Evolutionary conservation across 2,888 invertebrate genomes (phyloP).

Genomic region (Hydriomena furcata): DNA sequence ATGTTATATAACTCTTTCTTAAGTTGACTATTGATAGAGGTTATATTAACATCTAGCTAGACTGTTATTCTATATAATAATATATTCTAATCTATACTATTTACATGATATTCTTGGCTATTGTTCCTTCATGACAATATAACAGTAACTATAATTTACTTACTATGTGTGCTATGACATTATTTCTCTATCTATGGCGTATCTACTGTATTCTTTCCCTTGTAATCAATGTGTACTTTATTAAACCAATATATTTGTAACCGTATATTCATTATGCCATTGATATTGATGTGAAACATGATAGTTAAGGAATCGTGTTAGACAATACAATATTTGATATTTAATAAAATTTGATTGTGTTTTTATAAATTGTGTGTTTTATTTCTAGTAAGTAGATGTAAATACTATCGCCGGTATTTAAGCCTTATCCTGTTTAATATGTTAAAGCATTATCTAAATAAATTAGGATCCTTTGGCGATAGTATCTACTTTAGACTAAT

Average conservation of each 20-base stretch:
- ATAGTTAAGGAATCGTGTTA: constrained; percentile 83
- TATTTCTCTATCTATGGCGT: constrained; percentile 25
- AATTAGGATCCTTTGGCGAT: too few species aligned
- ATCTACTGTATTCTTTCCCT: constrained; percentile 32
- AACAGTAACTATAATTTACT: constrained; percentile 24
- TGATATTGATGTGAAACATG: constrained; percentile 81
- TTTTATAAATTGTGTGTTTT: constrained; percentile 64
- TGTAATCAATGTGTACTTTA: constrained; percentile 53
- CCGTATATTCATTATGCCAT: constrained; percentile 68
- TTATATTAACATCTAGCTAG: constrained; percentile 25
- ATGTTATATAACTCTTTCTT: constrained; percentile 15
- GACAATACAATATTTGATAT: constrained; percentile 84
- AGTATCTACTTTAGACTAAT: too few species aligned
- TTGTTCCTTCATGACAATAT: constrained; percentile 77
- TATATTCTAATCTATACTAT: constrained; percentile 33
- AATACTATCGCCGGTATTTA: too few species aligned
- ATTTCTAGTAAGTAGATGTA: constrained; percentile 36
- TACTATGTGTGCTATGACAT: constrained; percentile 18
- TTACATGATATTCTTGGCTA: constrained; percentile 51
- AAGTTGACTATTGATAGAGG: constrained; percentile 21
- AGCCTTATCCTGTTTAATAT: too few species aligned
- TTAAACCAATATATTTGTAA: constrained; percentile 69
- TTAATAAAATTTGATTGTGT: constrained; percentile 83
- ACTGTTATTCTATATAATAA: constrained; percentile 34
- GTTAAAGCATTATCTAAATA: too few species aligned